Conservation (phyloP, 2,888 invertebrate genomes). For the Pterostichus niger region DNA sequence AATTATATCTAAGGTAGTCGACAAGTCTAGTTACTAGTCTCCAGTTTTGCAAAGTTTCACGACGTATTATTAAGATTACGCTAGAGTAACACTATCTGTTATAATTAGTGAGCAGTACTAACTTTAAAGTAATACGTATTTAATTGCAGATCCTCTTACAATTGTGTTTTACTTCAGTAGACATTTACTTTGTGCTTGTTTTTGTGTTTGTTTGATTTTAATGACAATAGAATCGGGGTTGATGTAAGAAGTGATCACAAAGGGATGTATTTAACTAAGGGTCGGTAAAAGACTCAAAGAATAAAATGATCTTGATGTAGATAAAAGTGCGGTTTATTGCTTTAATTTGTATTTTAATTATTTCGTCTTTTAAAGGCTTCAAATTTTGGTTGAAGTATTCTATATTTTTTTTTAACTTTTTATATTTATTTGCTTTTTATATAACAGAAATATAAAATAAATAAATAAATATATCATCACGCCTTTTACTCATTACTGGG, state of each 20-base stretch:
- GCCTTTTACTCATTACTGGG: no score
- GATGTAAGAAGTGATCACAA: constrained; percentile 21
- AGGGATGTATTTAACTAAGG: constrained; percentile 19
- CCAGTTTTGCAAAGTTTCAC: not conserved
- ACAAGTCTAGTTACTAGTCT: not conserved
- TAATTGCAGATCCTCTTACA: constrained; percentile 31
- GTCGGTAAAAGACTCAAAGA: constrained; percentile 2
- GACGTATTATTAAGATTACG: constrained; percentile 26
- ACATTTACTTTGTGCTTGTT: constrained; percentile 17
- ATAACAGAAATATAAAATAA: no score
- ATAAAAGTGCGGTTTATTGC: constrained; percentile 11
- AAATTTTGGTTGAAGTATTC: not conserved
- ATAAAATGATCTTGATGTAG: constrained; percentile 2
- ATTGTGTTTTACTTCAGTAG: not conserved
- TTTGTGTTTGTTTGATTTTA: constrained; percentile 20
- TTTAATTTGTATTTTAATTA: constrained; percentile 22
- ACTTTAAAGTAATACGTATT: not conserved
- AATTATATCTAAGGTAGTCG: constrained; percentile 11
- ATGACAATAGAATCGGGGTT: constrained; percentile 19
- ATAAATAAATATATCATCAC: no score
- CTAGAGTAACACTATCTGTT: not conserved
- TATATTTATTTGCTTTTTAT: not conserved
- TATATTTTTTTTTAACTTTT: not conserved
- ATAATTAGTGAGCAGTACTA: not conserved
- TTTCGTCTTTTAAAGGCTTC: constrained; percentile 6